Conservation (phyloP, 2,797 vertebrate genomes). For the Serranus cabrilla region DNA sequence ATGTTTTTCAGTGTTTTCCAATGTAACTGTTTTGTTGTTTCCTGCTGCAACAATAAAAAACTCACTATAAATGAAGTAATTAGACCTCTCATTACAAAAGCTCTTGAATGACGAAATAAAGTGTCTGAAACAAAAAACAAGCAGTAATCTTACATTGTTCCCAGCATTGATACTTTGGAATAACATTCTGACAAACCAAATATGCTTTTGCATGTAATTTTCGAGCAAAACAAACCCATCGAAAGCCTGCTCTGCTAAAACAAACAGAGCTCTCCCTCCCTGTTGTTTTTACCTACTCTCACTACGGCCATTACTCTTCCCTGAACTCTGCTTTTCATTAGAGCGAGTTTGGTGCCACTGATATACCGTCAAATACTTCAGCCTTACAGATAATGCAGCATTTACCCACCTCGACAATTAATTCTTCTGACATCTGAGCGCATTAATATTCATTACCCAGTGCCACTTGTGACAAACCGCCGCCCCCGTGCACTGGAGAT, state of each 20-base stretch:
- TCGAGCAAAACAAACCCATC: slow-evolving; percentile 28
- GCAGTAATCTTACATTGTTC: slow-evolving; percentile 9
- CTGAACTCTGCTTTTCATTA: slow-evolving; percentile 82
- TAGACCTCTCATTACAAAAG: background rate
- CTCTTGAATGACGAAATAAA: background rate
- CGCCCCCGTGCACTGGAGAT: slow-evolving; percentile 53
- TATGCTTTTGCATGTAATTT: slow-evolving; percentile 16
- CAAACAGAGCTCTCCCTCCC: slow-evolving; percentile 40
- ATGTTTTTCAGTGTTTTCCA: background rate
- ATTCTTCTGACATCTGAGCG: slow-evolving; percentile 86
- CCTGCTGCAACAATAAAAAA: background rate
- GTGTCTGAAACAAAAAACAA: slow-evolving; percentile 3
- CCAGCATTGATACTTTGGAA: background rate
- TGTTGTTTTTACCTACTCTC: slow-evolving; percentile 67
- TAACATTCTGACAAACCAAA: background rate
- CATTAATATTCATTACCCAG: slow-evolving; percentile 92
- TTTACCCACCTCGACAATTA: slow-evolving; percentile 89
- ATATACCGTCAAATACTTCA: slow-evolving; percentile 83
- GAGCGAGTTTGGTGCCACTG: slow-evolving; percentile 72
- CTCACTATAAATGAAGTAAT: background rate
- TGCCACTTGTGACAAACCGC: slow-evolving; percentile 79
- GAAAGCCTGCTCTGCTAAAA: slow-evolving; percentile 13
- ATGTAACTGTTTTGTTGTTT: background rate
- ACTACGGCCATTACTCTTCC: slow-evolving; percentile 75
- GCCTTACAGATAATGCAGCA: slow-evolving; percentile 83